Conservation (phyloP, 2,888 invertebrate species). For the Andrena camellia region DNA sequence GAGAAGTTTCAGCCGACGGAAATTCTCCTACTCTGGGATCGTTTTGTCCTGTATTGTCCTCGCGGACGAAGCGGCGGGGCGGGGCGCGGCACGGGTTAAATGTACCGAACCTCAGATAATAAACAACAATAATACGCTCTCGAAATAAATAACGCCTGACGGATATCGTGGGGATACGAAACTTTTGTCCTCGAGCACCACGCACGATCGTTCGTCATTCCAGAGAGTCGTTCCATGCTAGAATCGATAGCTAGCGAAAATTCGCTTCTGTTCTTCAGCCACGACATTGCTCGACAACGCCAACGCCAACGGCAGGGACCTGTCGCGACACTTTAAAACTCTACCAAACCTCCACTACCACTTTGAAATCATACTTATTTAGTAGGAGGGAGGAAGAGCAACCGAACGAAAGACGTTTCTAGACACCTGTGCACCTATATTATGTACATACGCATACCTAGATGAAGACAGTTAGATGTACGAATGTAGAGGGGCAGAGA, state of each 20-base stretch:
- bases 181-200: constrained; percentile 70
- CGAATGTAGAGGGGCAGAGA: constrained; percentile 26
- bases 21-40: constrained; percentile 64
- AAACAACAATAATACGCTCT: constrained; percentile 81
- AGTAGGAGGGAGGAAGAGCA: constrained; percentile 2
- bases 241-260: constrained; percentile 72
- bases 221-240: constrained; percentile 50
- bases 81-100: constrained; percentile 74
- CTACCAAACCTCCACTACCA: background rate
- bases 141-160: constrained; percentile 78
- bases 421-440: no score
- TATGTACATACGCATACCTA: background rate
- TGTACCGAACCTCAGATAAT: constrained; percentile 81
- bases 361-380: background rate
- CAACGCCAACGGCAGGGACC: background rate
- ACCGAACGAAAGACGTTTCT: background rate
- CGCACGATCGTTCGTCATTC: constrained; percentile 76
- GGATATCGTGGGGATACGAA: constrained; percentile 74
- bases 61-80: constrained; percentile 72
- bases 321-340: background rate
- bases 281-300: background rate
- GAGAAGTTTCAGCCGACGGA: constrained; percentile 55
- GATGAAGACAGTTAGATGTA: background rate
- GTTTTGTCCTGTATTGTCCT: constrained; percentile 55
- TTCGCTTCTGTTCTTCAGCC: background rate